Evolutionary conservation across 2,888 invertebrate species (phyloP).

Genomic region (Drosophila mulleri): DNA sequence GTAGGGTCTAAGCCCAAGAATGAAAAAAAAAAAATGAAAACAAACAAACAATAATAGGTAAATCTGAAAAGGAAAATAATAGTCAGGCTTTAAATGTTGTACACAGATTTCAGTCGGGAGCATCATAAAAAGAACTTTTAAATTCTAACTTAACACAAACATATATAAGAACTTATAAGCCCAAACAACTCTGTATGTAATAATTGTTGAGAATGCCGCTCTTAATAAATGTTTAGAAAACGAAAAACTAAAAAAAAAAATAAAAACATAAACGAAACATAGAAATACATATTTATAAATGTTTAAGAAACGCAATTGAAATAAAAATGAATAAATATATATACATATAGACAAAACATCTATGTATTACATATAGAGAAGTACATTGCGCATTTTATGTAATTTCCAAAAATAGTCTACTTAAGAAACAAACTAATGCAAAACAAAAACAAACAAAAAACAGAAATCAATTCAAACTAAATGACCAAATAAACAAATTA

Average conservation of each 20-base stretch:
- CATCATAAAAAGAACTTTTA: conserved; percentile 25
- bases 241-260: conserved; percentile 12
- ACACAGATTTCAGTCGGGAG: conserved; percentile 34
- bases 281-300: conserved; percentile 66
- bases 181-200: conserved; percentile 44
- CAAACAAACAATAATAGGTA: conserved; percentile 17
- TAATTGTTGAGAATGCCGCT: conserved; percentile 60
- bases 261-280: conserved; percentile 19
- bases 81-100: conserved; percentile 78
- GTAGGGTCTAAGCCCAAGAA: conserved; percentile 32
- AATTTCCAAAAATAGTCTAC: conserved; percentile 36
- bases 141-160: conserved; percentile 28
- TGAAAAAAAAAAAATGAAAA: conserved; percentile 14
- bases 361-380: conserved; percentile 9
- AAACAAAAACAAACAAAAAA: not conserved
- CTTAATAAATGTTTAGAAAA: conserved; percentile 55
- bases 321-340: conserved; percentile 24
- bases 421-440: conserved; percentile 37
- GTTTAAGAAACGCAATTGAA: conserved; percentile 60
- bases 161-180: conserved; percentile 17
- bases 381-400: conserved; percentile 36
- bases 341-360: conserved; percentile 9
- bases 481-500: conserved; percentile 53
- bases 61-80: conserved; percentile 16
- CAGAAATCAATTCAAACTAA: conserved; percentile 20